Evolutionary conservation across 2,113 vertebrate genomes (phyloP), one percentile per base, ranked within the genome.

Genomic region (Manacus vitellinus): DNA sequence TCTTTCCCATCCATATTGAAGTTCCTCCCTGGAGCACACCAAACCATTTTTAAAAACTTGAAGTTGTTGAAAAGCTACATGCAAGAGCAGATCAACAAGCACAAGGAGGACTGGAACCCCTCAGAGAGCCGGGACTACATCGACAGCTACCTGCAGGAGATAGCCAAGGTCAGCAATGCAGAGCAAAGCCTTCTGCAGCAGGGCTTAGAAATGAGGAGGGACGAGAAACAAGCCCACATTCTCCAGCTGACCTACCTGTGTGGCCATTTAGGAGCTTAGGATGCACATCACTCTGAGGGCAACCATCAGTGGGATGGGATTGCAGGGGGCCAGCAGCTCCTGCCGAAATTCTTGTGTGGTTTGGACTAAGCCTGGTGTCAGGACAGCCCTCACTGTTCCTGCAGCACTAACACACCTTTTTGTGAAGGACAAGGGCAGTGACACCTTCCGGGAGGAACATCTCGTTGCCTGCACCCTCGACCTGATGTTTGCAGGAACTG

Each of bases 111-210:
- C 20, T 89, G 97, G 81, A 98, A 99, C 76, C 97, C 98, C 15
- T 97, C 89, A 0, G 97, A 98, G 51, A 92, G 97, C 15, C 97
- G 97, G 90, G 99, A 99, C 87, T 98, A 98, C 94, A 99, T 99
- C 0, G 98, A 99, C 86, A 97, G 98, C 86, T 99, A 98, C 86
- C 97, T 99, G 43, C 90, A 89, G 10, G 98, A 99, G 94, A 98
- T 98, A 58, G 94, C 94, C 92, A 98, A 99, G 97, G 99, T 99
- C 47, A 93, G 94, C 25, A 62, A 3, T 0, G 0, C 3, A 2
- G 33, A 73, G 15, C 49, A 94, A 73, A 72, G 3, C 14, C 28
- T 51, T 16, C 28, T 18, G 15, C 25, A 43, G 18, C 0, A 0
- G 20, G 25, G 25, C 28, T 74, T 46, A 78, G 43, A 43, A 54